Evolutionary conservation across 2,113 vertebrate genomes (phyloP), one percentile per base, ranked within the genome.

Genomic region (Myotis brandtii): DNA sequence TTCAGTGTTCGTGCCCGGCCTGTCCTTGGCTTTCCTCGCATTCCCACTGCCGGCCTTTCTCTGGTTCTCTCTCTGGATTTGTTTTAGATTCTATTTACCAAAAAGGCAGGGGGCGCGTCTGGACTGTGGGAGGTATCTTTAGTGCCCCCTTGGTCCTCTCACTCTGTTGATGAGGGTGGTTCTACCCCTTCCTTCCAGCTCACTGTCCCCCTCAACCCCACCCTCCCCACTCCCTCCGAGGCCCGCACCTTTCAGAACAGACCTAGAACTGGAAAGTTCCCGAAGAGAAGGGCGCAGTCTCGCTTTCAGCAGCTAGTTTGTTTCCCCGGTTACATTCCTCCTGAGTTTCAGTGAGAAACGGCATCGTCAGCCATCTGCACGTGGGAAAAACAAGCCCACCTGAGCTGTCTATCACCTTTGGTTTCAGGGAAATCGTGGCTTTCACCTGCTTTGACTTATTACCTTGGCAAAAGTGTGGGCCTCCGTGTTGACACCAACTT

Each of bases 401-500:
- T 86, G 92, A 97, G 97, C 82, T 94, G 97, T 94, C 95, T 97
- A 37, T 97, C 93, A 95, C 96, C 96, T 94, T 76, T 96, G 97
- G 93, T 96, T 98, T 97, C 83, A 93, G 96, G 95, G 94, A 94
- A 96, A 97, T 95, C 84, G 95, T 92, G 95, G 95, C 97, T 98
- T 98, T 98, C 98, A 97, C 97, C 96, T 98, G 84, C 87, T 97
- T 98, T 97, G 97, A 98, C 95, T 97, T 96, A 96, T 96, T 95
- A 96, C 97, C 98, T 98, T 98, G 97, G 97, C 96, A 97, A 98
- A 98, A 94, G 95, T 93, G 87, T 98, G 97, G 98, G 98, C 97
- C 97, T 98, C 97, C 95, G 97, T 75, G 91, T 97, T 94, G 95
- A 96, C 96, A 97, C 97, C 97, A 94, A 97, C 95, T 97, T 98